Conservation (phyloP, 2,797 vertebrate genomes). For the Aselliscus stoliczkanus region DNA sequence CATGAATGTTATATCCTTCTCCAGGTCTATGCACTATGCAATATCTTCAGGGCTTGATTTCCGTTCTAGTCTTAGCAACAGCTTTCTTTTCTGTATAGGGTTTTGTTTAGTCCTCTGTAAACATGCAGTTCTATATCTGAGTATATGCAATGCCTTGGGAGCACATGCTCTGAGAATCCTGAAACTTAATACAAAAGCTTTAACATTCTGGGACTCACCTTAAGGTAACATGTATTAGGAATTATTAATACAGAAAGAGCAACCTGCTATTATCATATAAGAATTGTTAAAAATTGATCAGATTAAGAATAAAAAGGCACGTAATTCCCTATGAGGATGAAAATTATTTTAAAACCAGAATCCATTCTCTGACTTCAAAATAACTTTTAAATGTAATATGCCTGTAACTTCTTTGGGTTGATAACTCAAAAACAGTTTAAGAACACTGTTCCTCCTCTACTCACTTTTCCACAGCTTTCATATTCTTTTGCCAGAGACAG, state of each 20-base stretch:
- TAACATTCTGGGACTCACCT: neutral
- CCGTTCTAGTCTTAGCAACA: neutral
- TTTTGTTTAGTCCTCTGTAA: neutral
- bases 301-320: neutral
- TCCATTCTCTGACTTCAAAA: neutral
- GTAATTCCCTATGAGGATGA: neutral
- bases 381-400: neutral
- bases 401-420: neutral
- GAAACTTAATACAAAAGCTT: neutral
- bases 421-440: neutral
- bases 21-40: rapidly evolving
- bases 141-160: neutral
- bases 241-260: neutral
- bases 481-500: neutral
- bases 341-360: neutral
- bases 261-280: neutral
- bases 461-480: neutral
- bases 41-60: neutral
- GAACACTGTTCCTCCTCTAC: neutral
- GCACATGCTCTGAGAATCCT: neutral
- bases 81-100: neutral
- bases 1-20: neutral
- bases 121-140: neutral
- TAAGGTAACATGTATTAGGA: neutral
- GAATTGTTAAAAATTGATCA: neutral